Evolutionary conservation across 2,888 invertebrate species (phyloP), one percentile per base, ranked within the genome.

Genomic region (Spisula solida): DNA sequence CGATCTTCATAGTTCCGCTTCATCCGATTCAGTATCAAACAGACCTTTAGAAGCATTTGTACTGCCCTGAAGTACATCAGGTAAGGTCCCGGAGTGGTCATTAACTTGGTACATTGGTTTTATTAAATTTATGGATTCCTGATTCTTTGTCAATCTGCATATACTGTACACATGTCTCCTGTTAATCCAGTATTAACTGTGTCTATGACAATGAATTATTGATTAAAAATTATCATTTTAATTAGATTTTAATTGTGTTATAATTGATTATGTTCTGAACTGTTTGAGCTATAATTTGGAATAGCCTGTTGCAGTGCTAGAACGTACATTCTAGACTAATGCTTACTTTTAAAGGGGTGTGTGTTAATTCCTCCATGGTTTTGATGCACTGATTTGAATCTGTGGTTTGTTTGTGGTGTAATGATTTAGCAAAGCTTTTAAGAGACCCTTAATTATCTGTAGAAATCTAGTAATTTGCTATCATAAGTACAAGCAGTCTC

Each of bases 401-500:
- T 66, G 41, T 41, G 10, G 8, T 25, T 66, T 66, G 60, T 66
- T 66, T 25, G 25, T 66, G n/a, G 60, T 25, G 25, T 25, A 25
- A 66, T 66, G 60, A 66, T 66, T 66, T 66, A 66, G 60, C 25
- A 66, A 66, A 25, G 60, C 60, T 66, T 66, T 66, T 25, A 66
- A 25, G 60, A 25, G 25, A 66, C n/a, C 0, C 25, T 66, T n/a
- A 25, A 6, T 66, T 66, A 66, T 66, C 60, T 66, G n/a, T 56
- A 56, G 56, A 20, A 56, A 56, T 56, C 56, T 56, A 56, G 56
- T 20, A 20, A n/a, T 56, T 56, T 56, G 6, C 6, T 56, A 20
- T 56, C n/a, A n/a, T 56, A n/a, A n/a, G n/a, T 20, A 6, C 6
- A 20, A 25, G 25, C 6, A 66, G 20, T 66, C 60, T 25, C 25